Conservation (phyloP, 1,140 invertebrate genomes). For the Heliothis virescens region DNA sequence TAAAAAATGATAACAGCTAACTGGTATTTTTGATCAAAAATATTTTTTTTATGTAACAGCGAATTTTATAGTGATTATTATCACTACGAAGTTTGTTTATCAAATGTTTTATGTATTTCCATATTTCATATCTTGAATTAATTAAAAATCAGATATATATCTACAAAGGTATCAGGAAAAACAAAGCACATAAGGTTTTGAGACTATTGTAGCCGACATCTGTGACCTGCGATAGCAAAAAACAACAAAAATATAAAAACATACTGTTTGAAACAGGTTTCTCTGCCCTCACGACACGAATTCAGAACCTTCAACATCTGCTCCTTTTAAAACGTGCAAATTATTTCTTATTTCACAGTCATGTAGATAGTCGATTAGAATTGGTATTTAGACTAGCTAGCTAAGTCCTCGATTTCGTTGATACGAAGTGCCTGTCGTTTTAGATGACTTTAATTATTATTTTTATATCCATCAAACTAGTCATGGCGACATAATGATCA, state of each 20-base stretch:
- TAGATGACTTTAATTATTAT: slow-evolving; percentile 46
- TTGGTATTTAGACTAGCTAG: slow-evolving; percentile 45
- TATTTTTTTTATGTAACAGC: background rate
- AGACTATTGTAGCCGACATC: background rate
- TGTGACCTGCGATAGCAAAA: slow-evolving; percentile 19
- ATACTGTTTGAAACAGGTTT: slow-evolving; percentile 21
- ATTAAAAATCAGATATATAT: background rate
- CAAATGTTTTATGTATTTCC: too few relatives aligned
- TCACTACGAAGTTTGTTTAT: too few relatives aligned
- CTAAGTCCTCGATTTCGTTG: slow-evolving; percentile 53
- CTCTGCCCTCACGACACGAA: background rate
- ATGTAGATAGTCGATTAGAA: slow-evolving; percentile 20
- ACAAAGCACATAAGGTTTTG: background rate
- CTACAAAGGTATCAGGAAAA: background rate
- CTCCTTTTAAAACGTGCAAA: background rate
- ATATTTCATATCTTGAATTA: background rate
- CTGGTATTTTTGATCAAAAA: slow-evolving; percentile 12
- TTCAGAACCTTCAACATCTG: slow-evolving; percentile 13
- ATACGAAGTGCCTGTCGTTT: slow-evolving; percentile 38
- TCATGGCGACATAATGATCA: slow-evolving; percentile 56
- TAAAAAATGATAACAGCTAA: slow-evolving; percentile 14
- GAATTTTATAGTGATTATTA: background rate
- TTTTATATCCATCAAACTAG: slow-evolving; percentile 49
- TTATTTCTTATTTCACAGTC: slow-evolving; percentile 15
- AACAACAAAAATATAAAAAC: slow-evolving; percentile 19